Conservation (phyloP, 2,888 invertebrate genomes). For the Muscina levida region DNA sequence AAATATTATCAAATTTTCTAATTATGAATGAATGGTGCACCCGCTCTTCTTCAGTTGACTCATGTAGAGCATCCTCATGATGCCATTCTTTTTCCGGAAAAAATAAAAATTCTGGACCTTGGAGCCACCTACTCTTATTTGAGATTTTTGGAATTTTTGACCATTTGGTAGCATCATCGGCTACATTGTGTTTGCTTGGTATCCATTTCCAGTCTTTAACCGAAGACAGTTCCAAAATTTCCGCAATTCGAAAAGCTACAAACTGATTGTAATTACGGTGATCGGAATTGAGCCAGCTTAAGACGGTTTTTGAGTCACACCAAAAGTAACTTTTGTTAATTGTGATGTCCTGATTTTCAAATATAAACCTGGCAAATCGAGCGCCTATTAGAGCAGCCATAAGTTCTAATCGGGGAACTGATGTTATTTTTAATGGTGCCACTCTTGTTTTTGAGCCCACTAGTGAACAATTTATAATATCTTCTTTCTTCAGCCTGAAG, state of each 20-base stretch:
- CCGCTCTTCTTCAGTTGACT: slow-evolving; percentile 19
- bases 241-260: slow-evolving; percentile 34
- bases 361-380: slow-evolving; percentile 47
- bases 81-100: slow-evolving; percentile 24
- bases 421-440: too few relatives aligned
- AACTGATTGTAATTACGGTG: too few relatives aligned
- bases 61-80: not conserved
- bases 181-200: slow-evolving; percentile 23
- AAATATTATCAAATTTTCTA: not conserved
- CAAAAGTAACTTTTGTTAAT: slow-evolving; percentile 6
- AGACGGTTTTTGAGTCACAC: slow-evolving; percentile 67
- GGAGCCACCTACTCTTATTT: not conserved
- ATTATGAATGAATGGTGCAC: not conserved
- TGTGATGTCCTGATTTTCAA: slow-evolving; percentile 16
- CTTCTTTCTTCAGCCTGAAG: not conserved
- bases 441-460: slow-evolving; percentile 12
- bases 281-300: slow-evolving; percentile 67
- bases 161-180: slow-evolving; percentile 26
- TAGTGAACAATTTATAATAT: not conserved
- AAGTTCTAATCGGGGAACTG: too few relatives aligned
- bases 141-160: not conserved
- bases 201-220: slow-evolving; percentile 4
- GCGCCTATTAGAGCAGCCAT: slow-evolving; percentile 38
- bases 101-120: slow-evolving; percentile 25
- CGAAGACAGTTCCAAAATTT: slow-evolving; percentile 35